Evolutionary conservation across 2,888 invertebrate genomes (phyloP).

Genomic region (Lasioglossum calceatum): DNA sequence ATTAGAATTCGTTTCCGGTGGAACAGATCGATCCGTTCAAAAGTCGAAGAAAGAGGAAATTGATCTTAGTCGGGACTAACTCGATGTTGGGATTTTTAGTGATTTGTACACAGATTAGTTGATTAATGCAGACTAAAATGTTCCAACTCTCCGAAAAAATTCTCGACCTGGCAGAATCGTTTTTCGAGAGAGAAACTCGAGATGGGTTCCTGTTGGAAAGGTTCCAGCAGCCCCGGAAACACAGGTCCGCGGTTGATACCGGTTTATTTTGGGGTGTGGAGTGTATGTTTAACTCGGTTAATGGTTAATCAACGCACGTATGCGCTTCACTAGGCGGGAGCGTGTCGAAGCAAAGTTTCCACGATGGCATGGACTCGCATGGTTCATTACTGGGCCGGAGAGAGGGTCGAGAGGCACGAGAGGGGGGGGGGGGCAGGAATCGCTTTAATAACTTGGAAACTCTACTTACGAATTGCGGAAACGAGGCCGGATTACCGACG

Average conservation of each 20-base stretch:
- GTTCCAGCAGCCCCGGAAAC: neutral
- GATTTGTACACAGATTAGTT: no score
- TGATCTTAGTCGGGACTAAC: no score
- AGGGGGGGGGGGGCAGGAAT: neutral
- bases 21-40: no score
- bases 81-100: no score
- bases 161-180: neutral
- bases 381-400: conserved; percentile 22
- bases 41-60: no score
- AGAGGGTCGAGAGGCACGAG: neutral
- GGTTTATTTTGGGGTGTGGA: neutral
- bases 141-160: no score
- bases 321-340: conserved; percentile 30
- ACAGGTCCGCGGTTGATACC: neutral
- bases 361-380: conserved; percentile 40
- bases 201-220: neutral
- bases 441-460: conserved; percentile 73
- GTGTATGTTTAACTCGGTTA: neutral
- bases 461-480: conserved; percentile 70
- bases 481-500: conserved; percentile 65
- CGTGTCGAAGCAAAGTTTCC: conserved; percentile 47
- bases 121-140: no score
- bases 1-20: neutral
- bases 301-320: conserved; percentile 31
- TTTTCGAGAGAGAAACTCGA: neutral